Evolutionary conservation across 2,888 invertebrate species (phyloP), one percentile per base, ranked within the genome.

Genomic region (Dasypolia templi): DNA sequence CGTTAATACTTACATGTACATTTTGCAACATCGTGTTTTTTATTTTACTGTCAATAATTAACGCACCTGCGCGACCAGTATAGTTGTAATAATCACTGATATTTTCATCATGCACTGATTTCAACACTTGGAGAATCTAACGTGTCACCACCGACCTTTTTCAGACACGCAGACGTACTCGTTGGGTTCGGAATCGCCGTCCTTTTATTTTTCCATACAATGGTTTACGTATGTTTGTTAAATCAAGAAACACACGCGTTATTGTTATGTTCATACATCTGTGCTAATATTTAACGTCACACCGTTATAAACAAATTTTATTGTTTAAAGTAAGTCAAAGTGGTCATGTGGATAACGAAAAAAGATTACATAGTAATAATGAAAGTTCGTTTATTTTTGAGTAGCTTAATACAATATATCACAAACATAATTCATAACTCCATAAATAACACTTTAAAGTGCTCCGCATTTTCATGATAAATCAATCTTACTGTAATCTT

Each of bases 361-460:
- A 82, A 83, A 78, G 39, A 75, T 66, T 42, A 71, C 79, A 69
- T 80, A 62, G 68, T 88, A 88, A 84, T 90, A 89, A 89, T 87
- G 82, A 89, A 89, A 86, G 84, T 89, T 89, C 86, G 88, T 92
- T 93, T 93, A 91, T 92, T 92, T 88, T 88, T 88, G 84, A 89
- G 83, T 91, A 89, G 81, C 91, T 90, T 91, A 93, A 82, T 86
- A 86, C 85, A 91, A 86, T 92, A 92, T 93, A 94, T 94, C 94
- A 94, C 94, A 94, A 93, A 92, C 87, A 86, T 91, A 89, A 89
- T 83, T 88, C 86, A 91, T 89, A 84, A 82, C 79, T 69, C 79
- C 65, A 80, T 85, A 85, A 77, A 77, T 82, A 86, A 85, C 87
- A 89, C 86, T 81, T 83, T 79, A 78, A 78, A 83, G 84, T 87